phyloP scores from a whole-genome alignment of 2,888 invertebrate genomes.

The Lasioglossum leucozonium region DNA sequence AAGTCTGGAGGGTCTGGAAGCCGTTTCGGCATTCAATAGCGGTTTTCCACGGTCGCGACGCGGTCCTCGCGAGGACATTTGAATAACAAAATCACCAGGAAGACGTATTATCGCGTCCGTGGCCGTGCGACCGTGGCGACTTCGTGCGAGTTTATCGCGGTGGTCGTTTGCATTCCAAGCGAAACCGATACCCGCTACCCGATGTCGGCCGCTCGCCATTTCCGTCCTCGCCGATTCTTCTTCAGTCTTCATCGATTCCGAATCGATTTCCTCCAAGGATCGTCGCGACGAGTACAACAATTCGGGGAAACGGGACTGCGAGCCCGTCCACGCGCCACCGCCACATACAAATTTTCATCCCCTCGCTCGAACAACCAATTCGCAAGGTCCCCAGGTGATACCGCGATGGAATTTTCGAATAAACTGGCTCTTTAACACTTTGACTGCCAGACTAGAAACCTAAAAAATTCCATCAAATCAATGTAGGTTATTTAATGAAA shows the following conservation, averaged over 20 bases:
- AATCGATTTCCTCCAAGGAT: slow-evolving; percentile 25
- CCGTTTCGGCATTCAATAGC: slow-evolving; percentile 74
- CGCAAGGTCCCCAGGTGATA: too few species aligned
- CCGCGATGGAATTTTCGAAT: too few species aligned
- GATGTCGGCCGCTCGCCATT: slow-evolving; percentile 34
- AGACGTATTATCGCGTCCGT: slow-evolving; percentile 68
- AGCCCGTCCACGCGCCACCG: background rate
- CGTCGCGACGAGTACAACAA: background rate
- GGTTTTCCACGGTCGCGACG: slow-evolving; percentile 66
- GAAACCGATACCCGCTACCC: slow-evolving; percentile 62
- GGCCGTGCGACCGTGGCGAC: slow-evolving; percentile 49
- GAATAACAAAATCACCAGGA: slow-evolving; percentile 82
- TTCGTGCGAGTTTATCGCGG: slow-evolving; percentile 66
- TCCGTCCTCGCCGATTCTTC: slow-evolving; percentile 55
- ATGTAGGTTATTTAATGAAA: too few species aligned
- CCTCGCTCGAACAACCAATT: background rate
- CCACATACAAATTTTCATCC: slow-evolving; percentile 18
- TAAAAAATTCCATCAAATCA: too few species aligned
- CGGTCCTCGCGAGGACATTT: slow-evolving; percentile 70
- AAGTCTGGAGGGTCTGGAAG: slow-evolving; percentile 54
- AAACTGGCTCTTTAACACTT: too few species aligned
- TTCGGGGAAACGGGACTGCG: slow-evolving; percentile 22
- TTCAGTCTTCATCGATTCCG: slow-evolving; percentile 29
- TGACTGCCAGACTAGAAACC: too few species aligned
- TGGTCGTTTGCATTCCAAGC: slow-evolving; percentile 75